Percentiles rank a stretch among this genome's conserved stretches.
phyloP scores from a whole-genome alignment of 2,888 invertebrate genomes.

The Pseudoips prasinana region DNA sequence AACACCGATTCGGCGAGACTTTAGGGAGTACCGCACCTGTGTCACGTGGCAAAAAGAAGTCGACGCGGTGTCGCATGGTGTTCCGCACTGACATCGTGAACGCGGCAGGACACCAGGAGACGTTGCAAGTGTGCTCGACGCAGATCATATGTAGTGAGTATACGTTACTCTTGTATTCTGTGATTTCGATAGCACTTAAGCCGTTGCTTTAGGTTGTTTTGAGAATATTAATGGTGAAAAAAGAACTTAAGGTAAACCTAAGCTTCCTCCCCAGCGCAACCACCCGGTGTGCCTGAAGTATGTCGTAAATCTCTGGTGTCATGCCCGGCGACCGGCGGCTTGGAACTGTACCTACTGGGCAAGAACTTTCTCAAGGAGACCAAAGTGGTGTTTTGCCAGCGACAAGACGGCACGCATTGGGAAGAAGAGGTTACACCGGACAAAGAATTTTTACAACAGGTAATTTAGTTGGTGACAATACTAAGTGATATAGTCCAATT shows the following conservation, averaged over 20 bases:
- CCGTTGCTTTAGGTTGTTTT: neutral
- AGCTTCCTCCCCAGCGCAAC: constrained; percentile 91
- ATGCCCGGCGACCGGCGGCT: constrained; percentile 89
- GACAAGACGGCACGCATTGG: constrained; percentile 85
- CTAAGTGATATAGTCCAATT: no score
- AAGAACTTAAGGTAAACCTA: no score
- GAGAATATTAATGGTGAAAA: no score
- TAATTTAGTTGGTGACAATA: constrained; percentile 44
- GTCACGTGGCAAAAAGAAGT: constrained; percentile 94
- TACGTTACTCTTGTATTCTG: no score
- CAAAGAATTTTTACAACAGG: constrained; percentile 94
- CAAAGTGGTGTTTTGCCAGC: constrained; percentile 88
- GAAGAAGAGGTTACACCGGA: constrained; percentile 92
- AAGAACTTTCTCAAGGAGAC: constrained; percentile 97
- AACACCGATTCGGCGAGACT: constrained; percentile 89
- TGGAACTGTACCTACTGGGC: constrained; percentile 93
- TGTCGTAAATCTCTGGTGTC: constrained; percentile 93
- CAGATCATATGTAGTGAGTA: constrained; percentile 96
- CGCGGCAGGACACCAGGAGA: constrained; percentile 89
- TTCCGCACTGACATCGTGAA: constrained; percentile 92
- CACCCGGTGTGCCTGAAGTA: constrained; percentile 95
- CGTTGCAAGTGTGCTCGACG: constrained; percentile 93
- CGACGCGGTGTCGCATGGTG: constrained; percentile 96
- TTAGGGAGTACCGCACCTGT: constrained; percentile 79
- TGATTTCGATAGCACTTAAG: neutral